A percentile compares a stretch with the other conserved stretches of the same genome.
phyloP scores from a whole-genome alignment of 2,797 vertebrate genomes.

The Scolopax rusticola region DNA sequence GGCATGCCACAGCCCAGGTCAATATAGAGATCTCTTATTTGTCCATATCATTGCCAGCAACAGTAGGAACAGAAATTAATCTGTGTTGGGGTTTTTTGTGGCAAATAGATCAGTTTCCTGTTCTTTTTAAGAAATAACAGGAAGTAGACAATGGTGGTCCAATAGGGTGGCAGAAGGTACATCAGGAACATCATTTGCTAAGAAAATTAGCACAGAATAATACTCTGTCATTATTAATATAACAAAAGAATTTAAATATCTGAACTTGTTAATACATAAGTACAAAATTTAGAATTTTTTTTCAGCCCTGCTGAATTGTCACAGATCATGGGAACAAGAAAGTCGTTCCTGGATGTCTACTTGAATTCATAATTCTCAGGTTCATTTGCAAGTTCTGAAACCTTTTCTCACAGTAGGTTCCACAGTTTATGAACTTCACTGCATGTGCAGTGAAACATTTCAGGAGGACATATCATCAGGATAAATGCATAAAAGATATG shows the following conservation, averaged over 20 bases:
- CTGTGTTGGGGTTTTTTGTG: accelerated
- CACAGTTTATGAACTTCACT: not conserved
- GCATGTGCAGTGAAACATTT: not conserved
- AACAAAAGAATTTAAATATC: not conserved
- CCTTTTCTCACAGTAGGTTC: not conserved
- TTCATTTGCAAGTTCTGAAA: not conserved
- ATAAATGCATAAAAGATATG: not conserved
- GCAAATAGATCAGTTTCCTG: not conserved
- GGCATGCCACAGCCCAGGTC: not conserved
- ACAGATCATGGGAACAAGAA: not conserved
- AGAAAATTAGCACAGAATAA: not conserved
- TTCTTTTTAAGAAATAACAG: not conserved
- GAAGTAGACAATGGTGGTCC: not conserved
- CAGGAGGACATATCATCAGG: not conserved
- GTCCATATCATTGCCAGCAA: not conserved
- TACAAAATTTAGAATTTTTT: not conserved
- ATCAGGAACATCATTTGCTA: not conserved
- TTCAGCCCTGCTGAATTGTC: not conserved
- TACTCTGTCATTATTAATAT: not conserved
- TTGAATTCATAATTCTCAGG: not conserved
- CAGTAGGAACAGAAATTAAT: not conserved
- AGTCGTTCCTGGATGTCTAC: not conserved
- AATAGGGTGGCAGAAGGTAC: not conserved
- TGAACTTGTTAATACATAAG: not conserved
- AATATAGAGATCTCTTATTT: not conserved